Conservation (phyloP, 1,140 invertebrate species). For the Rhizoglyphus robini region DNA sequence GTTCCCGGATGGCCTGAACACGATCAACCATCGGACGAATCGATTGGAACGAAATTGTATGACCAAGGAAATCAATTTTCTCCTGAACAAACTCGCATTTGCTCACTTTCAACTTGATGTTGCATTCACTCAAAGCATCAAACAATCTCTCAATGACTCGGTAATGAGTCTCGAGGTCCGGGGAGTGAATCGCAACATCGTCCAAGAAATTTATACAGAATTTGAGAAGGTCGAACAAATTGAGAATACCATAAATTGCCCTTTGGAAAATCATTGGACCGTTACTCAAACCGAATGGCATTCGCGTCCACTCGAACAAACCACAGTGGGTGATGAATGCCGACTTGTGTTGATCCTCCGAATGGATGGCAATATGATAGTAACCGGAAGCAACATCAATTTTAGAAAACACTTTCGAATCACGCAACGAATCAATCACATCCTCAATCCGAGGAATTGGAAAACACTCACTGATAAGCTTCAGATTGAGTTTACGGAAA, state of each 20-base stretch:
- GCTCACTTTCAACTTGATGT: constrained; percentile 18
- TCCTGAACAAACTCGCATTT: constrained; percentile 21
- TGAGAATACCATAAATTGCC: constrained; percentile 24
- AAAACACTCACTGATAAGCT: constrained; percentile 35
- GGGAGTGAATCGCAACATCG: constrained; percentile 31
- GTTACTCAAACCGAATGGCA: constrained; percentile 37
- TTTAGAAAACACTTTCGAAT: constrained; percentile 22
- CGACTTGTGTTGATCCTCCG: constrained; percentile 28
- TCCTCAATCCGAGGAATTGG: constrained; percentile 21
- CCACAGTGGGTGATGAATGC: constrained; percentile 19
- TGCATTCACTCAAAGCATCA: not conserved
- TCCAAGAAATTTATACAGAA: constrained; percentile 32
- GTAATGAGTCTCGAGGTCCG: constrained; percentile 20
- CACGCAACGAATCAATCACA: constrained; percentile 16
- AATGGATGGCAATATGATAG: too few relatives aligned
- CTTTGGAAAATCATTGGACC: constrained; percentile 33
- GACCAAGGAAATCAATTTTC: constrained; percentile 23
- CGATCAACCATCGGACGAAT: constrained; percentile 31
- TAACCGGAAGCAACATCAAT: too few relatives aligned
- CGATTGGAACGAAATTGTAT: constrained; percentile 25
- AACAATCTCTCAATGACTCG: constrained; percentile 14
- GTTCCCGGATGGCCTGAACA: constrained; percentile 27
- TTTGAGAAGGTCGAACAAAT: not conserved
- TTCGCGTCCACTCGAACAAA: constrained; percentile 24
- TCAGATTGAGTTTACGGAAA: constrained; percentile 37